These are phyloP conservation scores for Gari tellinella DNA, from an alignment of 2,888 invertebrate genomes.

Conservation along the genomic window DNA sequence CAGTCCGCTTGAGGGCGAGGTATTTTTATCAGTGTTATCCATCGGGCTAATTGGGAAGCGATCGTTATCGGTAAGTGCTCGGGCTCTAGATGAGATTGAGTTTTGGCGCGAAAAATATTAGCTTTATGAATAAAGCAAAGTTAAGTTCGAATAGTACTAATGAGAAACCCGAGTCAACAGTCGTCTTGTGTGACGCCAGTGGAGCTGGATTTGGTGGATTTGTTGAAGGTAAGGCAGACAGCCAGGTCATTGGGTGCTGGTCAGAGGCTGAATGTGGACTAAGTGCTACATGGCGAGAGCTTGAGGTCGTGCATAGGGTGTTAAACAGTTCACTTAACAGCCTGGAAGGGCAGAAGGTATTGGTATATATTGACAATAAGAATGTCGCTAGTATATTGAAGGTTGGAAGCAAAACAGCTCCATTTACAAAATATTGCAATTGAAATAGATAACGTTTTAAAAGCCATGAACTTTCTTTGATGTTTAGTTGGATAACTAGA, in stretches of 20 bases:
- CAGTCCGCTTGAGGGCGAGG: no score
- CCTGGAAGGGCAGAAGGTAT: conserved; percentile 20
- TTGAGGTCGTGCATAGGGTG: conserved; percentile 26
- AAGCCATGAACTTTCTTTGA: conserved; percentile 7
- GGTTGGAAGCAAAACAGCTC: conserved; percentile 34
- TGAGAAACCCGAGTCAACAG: no score
- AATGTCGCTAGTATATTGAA: conserved; percentile 29
- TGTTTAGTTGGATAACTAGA: conserved; percentile 23
- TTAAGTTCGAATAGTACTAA: background rate
- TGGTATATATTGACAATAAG: conserved; percentile 35
- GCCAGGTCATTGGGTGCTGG: conserved; percentile 27
- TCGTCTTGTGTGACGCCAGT: conserved; percentile 11
- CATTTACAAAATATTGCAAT: conserved; percentile 34
- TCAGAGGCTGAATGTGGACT: conserved; percentile 16
- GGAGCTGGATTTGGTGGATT: conserved; percentile 35
- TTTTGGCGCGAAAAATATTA: conserved; percentile 3
- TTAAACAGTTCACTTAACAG: background rate
- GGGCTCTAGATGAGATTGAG: conserved; percentile 1
- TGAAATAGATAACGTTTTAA: conserved; percentile 25
- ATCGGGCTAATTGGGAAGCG: background rate
- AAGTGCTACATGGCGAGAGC: conserved; percentile 50
- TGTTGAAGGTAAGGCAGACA: conserved; percentile 16
- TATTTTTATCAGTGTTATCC: no score
- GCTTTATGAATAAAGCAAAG: background rate
- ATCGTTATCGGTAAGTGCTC: background rate